These are phyloP conservation scores for Leptatherina wallacei DNA, from an alignment of 2,797 vertebrate species.

Conservation along the genomic window DNA sequence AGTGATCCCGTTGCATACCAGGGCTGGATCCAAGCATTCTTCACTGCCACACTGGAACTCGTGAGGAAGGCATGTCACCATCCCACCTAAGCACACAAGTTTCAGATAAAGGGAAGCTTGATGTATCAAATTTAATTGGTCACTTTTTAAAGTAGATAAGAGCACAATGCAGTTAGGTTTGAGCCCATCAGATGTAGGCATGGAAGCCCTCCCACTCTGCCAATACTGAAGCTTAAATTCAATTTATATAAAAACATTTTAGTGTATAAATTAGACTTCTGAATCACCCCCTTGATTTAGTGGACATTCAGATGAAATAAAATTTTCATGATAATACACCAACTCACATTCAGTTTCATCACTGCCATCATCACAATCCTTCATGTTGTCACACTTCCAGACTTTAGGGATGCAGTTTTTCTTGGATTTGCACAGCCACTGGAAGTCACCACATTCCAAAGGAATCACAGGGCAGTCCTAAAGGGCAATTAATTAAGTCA, in stretches of 20 bases:
- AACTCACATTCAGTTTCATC: constrained; percentile 89
- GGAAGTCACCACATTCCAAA: constrained; percentile 75
- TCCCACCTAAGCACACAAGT: constrained; percentile 71
- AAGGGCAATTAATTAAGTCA: not conserved
- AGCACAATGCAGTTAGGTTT: no score
- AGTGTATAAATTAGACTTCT: no score
- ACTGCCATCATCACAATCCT: constrained; percentile 88
- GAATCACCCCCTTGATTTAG: not conserved
- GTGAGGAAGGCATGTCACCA: constrained; percentile 75
- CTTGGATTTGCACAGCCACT: constrained; percentile 84
- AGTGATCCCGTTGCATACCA: constrained; percentile 82
- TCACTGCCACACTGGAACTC: constrained; percentile 84
- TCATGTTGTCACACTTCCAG: constrained; percentile 88
- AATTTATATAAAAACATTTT: no score
- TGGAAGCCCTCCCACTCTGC: no score
- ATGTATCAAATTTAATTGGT: no score
- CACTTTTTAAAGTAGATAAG: no score
- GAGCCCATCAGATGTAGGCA: no score
- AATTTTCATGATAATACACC: not conserved
- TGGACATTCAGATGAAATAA: not conserved
- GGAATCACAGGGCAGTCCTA: constrained; percentile 79
- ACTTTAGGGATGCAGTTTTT: constrained; percentile 82
- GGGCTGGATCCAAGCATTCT: constrained; percentile 80
- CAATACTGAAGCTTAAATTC: no score
- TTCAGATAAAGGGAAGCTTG: not conserved